Percentiles rank a stretch among this genome's conserved stretches.
These are phyloP conservation scores for Orthonevra nobilis DNA, from an alignment of 2,888 invertebrate genomes.

Conservation along the genomic window DNA sequence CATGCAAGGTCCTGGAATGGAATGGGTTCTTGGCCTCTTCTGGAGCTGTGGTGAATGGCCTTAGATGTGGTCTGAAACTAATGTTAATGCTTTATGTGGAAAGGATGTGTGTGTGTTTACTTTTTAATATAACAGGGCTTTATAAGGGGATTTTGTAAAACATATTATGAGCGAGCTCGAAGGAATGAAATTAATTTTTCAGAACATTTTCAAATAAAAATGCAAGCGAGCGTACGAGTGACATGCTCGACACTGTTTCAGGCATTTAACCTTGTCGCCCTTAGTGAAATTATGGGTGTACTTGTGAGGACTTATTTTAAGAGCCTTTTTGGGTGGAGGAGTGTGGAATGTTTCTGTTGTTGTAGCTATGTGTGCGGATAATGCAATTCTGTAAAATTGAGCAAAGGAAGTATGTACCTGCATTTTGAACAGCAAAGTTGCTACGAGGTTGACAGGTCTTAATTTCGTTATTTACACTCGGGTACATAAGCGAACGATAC, in stretches of 20 bases:
- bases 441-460: no score
- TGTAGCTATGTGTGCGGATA: no score
- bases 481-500: no score
- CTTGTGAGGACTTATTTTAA: background rate
- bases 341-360: no score
- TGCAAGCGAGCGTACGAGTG: slow-evolving; percentile 33
- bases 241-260: slow-evolving; percentile 45
- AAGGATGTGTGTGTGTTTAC: background rate
- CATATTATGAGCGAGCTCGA: slow-evolving; percentile 40
- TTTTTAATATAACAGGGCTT: background rate
- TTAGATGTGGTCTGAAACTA: slow-evolving; percentile 31
- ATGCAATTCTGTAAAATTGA: no score
- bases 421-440: no score
- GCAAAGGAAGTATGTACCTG: no score
- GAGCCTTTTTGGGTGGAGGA: no score
- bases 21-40: background rate
- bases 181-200: slow-evolving; percentile 59
- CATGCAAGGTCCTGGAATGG: background rate
- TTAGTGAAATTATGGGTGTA: slow-evolving; percentile 18
- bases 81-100: slow-evolving; percentile 5
- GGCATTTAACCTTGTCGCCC: slow-evolving; percentile 63
- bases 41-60: slow-evolving; percentile 45
- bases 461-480: no score
- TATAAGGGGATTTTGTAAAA: background rate
- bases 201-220: slow-evolving; percentile 55